These are phyloP conservation scores for Holothuria glaberrima DNA, from an alignment of 35 echinoderm and acorn worm genomes.

Conservation along the genomic window DNA sequence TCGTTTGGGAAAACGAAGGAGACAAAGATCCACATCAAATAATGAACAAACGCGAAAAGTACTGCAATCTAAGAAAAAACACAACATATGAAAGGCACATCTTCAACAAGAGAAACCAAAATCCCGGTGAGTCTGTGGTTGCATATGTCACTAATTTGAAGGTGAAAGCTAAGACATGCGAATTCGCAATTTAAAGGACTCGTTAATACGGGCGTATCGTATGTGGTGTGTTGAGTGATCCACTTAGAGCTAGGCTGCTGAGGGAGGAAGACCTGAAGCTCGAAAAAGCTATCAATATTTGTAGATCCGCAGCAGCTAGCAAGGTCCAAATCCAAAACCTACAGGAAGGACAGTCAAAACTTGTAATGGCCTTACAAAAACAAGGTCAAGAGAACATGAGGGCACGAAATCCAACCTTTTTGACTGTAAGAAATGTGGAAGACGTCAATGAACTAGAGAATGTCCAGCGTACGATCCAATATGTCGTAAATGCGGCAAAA, in stretches of 20 bases:
- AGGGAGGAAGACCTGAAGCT: conserved; percentile 3
- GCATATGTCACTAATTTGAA: conserved; percentile 4
- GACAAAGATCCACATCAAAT: too few relatives aligned
- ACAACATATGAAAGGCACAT: conserved; percentile 32
- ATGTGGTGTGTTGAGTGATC: background rate
- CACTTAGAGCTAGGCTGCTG: background rate
- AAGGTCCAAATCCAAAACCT: background rate
- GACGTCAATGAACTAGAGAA: background rate
- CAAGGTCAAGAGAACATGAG: background rate
- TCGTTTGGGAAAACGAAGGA: background rate
- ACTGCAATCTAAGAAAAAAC: too few relatives aligned
- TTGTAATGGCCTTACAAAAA: conserved; percentile 16
- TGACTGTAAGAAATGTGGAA: background rate
- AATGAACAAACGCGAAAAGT: too few relatives aligned
- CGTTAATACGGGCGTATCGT: conserved; percentile 26
- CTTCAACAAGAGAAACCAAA: conserved; percentile 39
- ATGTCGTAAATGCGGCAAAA: background rate
- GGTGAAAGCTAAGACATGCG: conserved; percentile 29
- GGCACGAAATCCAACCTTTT: background rate
- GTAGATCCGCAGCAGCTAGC: conserved; percentile 15
- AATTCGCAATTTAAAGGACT: conserved; percentile 6
- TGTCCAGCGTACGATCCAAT: background rate
- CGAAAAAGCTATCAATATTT: conserved; percentile 40
- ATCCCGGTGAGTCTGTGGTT: background rate
- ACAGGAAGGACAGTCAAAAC: background rate